phyloP scores from a whole-genome alignment of 2,888 invertebrate genomes.

The Salpingus planirostris region DNA sequence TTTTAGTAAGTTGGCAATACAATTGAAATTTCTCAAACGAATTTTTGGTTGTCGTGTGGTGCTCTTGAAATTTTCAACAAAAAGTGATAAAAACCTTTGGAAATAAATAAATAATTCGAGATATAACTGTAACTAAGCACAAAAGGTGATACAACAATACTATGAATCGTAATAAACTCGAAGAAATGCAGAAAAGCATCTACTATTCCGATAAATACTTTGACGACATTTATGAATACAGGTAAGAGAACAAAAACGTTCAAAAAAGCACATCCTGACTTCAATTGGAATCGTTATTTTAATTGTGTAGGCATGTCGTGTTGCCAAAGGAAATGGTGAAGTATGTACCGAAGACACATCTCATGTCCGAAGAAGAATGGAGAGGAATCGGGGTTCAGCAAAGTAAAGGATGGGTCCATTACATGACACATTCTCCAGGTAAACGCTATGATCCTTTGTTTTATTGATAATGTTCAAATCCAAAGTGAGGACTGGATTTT shows the following conservation, averaged over 20 bases:
- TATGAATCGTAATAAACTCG: slow-evolving; percentile 26
- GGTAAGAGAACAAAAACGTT: slow-evolving; percentile 63
- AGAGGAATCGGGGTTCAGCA: slow-evolving; percentile 90
- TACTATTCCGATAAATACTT: slow-evolving; percentile 91
- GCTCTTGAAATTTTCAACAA: background rate
- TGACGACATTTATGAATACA: slow-evolving; percentile 86
- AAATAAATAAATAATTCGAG: no score
- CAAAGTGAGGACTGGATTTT: slow-evolving; percentile 38
- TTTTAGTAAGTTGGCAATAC: slow-evolving; percentile 11
- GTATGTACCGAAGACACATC: slow-evolving; percentile 81
- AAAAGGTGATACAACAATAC: no score
- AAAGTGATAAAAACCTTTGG: no score
- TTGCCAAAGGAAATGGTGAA: slow-evolving; percentile 87
- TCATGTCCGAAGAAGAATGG: slow-evolving; percentile 94
- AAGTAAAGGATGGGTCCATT: slow-evolving; percentile 94
- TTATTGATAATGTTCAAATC: slow-evolving; percentile 53
- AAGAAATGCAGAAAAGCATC: slow-evolving; percentile 56
- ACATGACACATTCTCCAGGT: slow-evolving; percentile 94
- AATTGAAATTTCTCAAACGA: slow-evolving; percentile 10
- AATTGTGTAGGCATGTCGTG: slow-evolving; percentile 76
- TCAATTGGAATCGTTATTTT: slow-evolving; percentile 1
- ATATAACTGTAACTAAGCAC: no score
- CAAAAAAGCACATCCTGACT: no score
- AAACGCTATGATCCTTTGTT: slow-evolving; percentile 11
- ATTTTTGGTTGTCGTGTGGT: background rate